Evolutionary conservation across 2,113 vertebrate genomes (phyloP).

Genomic region (Pampusana beccarii): DNA sequence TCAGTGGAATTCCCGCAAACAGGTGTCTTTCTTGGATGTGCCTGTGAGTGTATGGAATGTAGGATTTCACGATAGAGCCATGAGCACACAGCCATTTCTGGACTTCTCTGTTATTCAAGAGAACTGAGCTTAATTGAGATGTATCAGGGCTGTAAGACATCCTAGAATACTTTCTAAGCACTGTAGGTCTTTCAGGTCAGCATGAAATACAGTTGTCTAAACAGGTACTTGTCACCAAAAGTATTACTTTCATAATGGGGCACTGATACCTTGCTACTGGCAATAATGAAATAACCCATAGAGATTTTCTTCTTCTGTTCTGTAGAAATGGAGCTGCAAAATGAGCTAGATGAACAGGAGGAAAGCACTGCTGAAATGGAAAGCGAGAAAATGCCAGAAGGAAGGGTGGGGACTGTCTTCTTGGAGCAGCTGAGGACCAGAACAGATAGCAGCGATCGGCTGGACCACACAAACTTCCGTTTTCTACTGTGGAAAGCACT

Average conservation of each 20-base stretch:
- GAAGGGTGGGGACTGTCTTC: slow-evolving; percentile 79
- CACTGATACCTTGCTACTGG: neutral
- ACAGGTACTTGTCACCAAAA: neutral
- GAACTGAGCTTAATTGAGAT: neutral
- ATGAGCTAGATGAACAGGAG: slow-evolving; percentile 43
- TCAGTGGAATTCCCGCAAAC: neutral
- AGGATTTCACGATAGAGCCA: neutral
- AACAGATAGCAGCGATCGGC: slow-evolving; percentile 75
- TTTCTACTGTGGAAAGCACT: slow-evolving; percentile 90
- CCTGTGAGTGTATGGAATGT: neutral
- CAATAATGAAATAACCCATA: neutral
- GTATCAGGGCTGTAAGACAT: neutral
- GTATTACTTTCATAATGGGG: neutral
- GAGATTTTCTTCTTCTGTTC: neutral
- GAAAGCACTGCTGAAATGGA: slow-evolving; percentile 28
- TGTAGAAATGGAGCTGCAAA: slow-evolving; percentile 86
- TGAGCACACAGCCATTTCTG: neutral
- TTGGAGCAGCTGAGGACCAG: slow-evolving; percentile 75
- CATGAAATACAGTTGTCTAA: neutral
- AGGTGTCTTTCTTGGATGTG: neutral
- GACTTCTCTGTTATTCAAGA: neutral
- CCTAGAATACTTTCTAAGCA: neutral
- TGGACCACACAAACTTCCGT: slow-evolving; percentile 93
- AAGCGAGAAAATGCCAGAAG: slow-evolving; percentile 74
- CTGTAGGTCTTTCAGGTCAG: neutral